phyloP scores from a whole-genome alignment of 1,140 invertebrate species.

The Lucilia sericata region DNA sequence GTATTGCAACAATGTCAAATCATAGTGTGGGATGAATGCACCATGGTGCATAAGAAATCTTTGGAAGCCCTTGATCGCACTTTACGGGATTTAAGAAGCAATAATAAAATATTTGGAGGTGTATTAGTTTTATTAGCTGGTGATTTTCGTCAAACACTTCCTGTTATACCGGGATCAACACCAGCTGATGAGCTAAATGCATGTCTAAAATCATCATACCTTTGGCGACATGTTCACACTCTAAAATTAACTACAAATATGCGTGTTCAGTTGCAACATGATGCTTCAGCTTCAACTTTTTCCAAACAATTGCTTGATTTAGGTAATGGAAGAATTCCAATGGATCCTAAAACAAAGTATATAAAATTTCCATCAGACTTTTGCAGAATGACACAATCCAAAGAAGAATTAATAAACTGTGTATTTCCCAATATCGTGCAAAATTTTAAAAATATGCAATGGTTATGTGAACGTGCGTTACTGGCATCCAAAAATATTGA shows the following conservation, averaged over 20 bases:
- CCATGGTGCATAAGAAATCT: too few species aligned
- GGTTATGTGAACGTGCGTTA: background rate
- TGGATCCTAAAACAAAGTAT: too few species aligned
- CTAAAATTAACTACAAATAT: constrained; percentile 55
- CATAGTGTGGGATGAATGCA: too few species aligned
- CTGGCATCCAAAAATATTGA: background rate
- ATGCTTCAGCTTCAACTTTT: constrained; percentile 45
- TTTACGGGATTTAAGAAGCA: constrained; percentile 62
- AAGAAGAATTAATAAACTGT: background rate
- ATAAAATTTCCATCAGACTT: too few species aligned
- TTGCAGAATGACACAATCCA: too few species aligned
- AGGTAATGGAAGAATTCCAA: too few species aligned
- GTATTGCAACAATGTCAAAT: constrained; percentile 54
- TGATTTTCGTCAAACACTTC: constrained; percentile 71
- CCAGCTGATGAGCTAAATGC: background rate
- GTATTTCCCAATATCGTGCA: background rate
- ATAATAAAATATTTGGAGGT: constrained; percentile 55
- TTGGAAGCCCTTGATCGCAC: constrained; percentile 67
- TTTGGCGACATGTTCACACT: constrained; percentile 67
- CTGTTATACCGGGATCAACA: constrained; percentile 65
- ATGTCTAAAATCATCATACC: constrained; percentile 51
- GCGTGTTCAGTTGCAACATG: constrained; percentile 46
- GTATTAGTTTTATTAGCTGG: constrained; percentile 63
- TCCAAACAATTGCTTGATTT: too few species aligned
- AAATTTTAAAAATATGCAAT: background rate